phyloP scores from a whole-genome alignment of 2,113 vertebrate genomes.

The Poeciliopsis occidentalis region DNA sequence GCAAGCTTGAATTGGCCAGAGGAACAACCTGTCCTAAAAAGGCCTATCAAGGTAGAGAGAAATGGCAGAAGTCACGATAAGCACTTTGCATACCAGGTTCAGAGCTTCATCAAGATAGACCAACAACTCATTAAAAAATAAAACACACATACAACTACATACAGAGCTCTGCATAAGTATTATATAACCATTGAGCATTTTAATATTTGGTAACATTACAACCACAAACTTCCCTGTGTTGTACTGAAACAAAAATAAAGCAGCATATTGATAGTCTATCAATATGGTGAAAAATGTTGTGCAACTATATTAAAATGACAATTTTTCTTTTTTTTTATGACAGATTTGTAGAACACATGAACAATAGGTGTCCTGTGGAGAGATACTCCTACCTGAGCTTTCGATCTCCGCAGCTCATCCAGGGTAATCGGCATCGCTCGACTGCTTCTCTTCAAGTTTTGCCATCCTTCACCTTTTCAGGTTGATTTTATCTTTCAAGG shows the following conservation, averaged over 20 bases:
- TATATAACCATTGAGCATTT: neutral
- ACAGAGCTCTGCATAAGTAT: neutral
- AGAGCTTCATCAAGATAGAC: conserved; percentile 56
- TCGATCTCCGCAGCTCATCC: neutral
- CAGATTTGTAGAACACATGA: neutral
- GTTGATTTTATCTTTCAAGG: neutral
- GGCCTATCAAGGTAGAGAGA: conserved; percentile 70
- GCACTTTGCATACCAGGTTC: conserved; percentile 76
- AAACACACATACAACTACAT: neutral
- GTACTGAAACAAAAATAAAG: neutral
- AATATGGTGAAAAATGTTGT: neutral
- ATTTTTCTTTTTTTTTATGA: no score
- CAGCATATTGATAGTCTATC: neutral
- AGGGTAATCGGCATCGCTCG: neutral
- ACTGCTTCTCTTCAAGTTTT: neutral
- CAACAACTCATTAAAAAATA: neutral
- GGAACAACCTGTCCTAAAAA: conserved; percentile 77
- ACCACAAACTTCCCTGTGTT: neutral
- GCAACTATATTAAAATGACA: no score
- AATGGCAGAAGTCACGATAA: conserved; percentile 75
- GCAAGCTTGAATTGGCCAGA: conserved; percentile 74
- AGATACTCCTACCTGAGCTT: neutral
- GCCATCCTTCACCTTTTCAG: no score
- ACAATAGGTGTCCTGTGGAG: neutral
- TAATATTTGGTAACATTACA: neutral